A percentile compares a stretch with the other conserved stretches of the same genome.
These are phyloP conservation scores for Cherax destructor DNA, from an alignment of 1,140 invertebrate genomes.

Conservation along the genomic window DNA sequence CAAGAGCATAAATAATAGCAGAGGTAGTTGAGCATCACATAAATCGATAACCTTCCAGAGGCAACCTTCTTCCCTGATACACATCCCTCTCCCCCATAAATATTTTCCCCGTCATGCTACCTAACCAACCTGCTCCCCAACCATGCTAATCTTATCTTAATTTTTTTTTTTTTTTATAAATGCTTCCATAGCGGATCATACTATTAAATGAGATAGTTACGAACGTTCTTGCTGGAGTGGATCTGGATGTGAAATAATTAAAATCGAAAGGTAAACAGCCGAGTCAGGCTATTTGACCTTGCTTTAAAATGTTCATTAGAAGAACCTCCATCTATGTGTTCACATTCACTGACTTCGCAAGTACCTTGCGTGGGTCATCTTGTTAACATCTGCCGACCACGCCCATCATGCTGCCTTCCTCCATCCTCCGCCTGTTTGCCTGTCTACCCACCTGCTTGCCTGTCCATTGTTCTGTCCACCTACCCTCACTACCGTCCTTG, in stretches of 20 bases:
- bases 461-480: background rate
- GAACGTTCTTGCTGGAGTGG: background rate
- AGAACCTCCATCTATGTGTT: background rate
- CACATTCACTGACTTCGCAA: background rate
- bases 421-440: background rate
- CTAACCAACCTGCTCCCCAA: background rate
- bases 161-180: background rate
- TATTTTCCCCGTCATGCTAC: constrained; percentile 8
- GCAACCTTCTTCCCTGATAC: background rate
- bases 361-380: background rate
- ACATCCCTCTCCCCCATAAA: background rate
- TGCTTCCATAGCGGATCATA: background rate
- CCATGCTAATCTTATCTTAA: background rate
- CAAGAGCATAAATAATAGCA: too few species aligned
- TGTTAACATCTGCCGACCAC: background rate
- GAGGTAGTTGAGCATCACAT: too few species aligned
- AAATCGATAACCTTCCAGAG: too few species aligned
- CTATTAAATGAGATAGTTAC: background rate
- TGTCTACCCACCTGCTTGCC: background rate
- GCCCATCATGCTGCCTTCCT: background rate
- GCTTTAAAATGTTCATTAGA: background rate
- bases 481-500: background rate
- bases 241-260: background rate
- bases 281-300: background rate
- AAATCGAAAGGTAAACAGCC: background rate